phyloP scores from a whole-genome alignment of 2,113 vertebrate species.

The Marmota flaviventris region DNA sequence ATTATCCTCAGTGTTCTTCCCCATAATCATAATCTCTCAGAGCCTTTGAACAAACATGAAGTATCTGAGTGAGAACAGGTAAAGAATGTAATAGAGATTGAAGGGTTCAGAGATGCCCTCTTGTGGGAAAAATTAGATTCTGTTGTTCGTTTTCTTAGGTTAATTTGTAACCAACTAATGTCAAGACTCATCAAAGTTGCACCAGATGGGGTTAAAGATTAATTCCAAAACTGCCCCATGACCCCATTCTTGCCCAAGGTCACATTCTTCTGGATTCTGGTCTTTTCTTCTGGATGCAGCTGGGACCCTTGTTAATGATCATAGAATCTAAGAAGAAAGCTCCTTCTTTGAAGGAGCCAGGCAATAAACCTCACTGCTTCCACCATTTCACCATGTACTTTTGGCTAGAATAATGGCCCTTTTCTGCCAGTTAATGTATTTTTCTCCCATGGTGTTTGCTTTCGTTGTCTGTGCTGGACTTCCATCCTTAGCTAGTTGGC shows the following conservation, averaged over 20 bases:
- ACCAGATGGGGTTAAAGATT: not conserved
- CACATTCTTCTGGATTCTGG: not conserved
- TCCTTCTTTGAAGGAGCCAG: not conserved
- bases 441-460: not conserved
- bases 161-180: not conserved
- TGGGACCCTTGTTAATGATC: not conserved
- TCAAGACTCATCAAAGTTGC: not conserved
- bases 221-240: not conserved
- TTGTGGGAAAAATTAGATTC: not conserved
- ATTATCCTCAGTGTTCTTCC: not conserved
- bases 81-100: not conserved
- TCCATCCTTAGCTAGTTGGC: not conserved
- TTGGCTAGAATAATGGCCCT: not conserved
- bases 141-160: not conserved
- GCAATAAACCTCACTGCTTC: not conserved
- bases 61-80: not conserved
- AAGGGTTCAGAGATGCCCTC: not conserved
- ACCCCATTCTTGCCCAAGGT: not conserved
- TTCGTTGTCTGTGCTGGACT: not conserved
- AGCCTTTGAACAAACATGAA: not conserved
- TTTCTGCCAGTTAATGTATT: constrained; percentile 24
- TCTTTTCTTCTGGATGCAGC: not conserved
- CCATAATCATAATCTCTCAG: not conserved
- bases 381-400: not conserved
- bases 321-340: not conserved